Percentiles rank a stretch among this genome's conserved stretches.
These are phyloP conservation scores for Cyrtonyx montezumae DNA, from an alignment of 2,113 vertebrate genomes.

Conservation along the genomic window DNA sequence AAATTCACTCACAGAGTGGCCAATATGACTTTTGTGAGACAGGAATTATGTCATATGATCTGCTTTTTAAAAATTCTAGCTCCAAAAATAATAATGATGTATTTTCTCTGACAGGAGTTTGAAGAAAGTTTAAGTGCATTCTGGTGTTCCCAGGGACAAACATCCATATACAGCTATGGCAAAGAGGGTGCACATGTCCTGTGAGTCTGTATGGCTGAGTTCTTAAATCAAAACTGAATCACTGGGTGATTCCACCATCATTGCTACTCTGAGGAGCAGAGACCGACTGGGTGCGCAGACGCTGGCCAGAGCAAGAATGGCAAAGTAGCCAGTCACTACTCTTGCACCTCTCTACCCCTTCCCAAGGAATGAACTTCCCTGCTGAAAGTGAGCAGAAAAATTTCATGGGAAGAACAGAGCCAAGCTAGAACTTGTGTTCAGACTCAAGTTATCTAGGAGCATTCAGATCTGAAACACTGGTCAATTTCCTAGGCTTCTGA, in stretches of 20 bases:
- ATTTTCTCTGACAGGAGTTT: neutral
- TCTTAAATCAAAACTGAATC: neutral
- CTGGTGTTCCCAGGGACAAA: neutral
- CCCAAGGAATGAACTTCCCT: neutral
- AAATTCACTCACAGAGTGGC: neutral
- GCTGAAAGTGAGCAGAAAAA: neutral
- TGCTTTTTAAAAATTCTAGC: neutral
- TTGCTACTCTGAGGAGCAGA: neutral
- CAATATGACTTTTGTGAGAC: neutral
- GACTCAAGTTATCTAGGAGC: neutral
- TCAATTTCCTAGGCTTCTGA: constrained; percentile 6
- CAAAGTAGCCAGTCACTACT: neutral
- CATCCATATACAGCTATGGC: fast-evolving
- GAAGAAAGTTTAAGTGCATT: neutral
- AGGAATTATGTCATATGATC: neutral
- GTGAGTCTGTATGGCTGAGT: neutral
- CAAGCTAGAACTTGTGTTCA: neutral
- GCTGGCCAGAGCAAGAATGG: neutral
- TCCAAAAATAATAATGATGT: neutral
- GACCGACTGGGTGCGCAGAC: fast-evolving
- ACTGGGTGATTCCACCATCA: neutral
- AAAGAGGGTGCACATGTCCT: neutral
- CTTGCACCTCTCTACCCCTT: neutral
- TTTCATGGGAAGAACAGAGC: neutral
- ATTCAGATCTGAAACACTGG: neutral